Evolutionary conservation across 1,140 invertebrate genomes (phyloP), one percentile per base, ranked within the genome.

Genomic region (Homarus americanus): DNA sequence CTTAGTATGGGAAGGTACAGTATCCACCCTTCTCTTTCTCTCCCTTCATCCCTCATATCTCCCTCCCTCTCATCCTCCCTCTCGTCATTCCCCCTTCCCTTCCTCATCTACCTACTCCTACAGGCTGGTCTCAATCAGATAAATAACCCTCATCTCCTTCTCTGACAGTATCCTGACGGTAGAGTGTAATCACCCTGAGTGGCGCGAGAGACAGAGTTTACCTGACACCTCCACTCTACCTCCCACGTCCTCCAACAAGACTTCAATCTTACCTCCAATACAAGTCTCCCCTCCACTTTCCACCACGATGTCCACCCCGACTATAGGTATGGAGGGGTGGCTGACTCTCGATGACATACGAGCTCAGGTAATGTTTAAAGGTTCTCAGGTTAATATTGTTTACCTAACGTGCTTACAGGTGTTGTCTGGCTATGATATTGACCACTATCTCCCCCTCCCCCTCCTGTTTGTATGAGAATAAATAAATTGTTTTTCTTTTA

Each of bases 291-390:
- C 63, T 28, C 63, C 28, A 24, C 7, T 24, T 5, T 32, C n/a
- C n/a, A 34, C 49, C 7, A 17, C 79, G 28, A 3, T 7, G 49
- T 49, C 28, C 28, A 9, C 79, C 32, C 53, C 28, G 12, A 63
- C 79, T 15, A 82, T 34, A 10, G 79, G 79, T 1, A 82, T 82
- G 79, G 53, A 82, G 12, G 79, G 49, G 5, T 82, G 79, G 79
- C 79, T 82, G 1, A 63, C 79, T 32, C n/a, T 82, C 2, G 79
- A 82, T n/a, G 79, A 82, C 53, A 5, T 82, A 1, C 32, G 15
- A 36, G 63, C 79, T 28, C 36, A 40, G 40, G 73, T 76, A 75
- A 40, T 72, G 9, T 9, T 72, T 49, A 49, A 0, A 58, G 24
- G 53, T 58, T 58, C 2, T 58, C 53, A 4, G 17, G 4, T 58